Percentiles rank a stretch among this genome's conserved stretches.
Evolutionary conservation across 2,797 vertebrate genomes (phyloP).

Genomic region (Mycteria americana): DNA sequence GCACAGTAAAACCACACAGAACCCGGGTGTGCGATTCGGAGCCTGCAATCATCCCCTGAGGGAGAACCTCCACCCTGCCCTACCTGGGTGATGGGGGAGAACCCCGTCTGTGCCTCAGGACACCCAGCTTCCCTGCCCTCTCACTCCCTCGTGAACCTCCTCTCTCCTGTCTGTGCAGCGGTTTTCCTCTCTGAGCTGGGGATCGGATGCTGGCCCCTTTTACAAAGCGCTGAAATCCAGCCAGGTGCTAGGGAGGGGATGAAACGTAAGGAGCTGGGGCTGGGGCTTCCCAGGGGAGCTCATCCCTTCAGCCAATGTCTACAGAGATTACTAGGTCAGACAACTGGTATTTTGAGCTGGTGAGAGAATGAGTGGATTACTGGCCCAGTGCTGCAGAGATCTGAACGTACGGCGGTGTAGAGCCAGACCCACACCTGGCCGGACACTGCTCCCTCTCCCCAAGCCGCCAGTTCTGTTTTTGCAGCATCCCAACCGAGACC

Average conservation of each 20-base stretch:
- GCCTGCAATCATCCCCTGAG: background rate
- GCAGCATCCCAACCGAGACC: background rate
- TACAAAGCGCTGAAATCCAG: background rate
- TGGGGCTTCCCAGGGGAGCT: slow-evolving; percentile 6
- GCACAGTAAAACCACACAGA: background rate
- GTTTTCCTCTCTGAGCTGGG: background rate
- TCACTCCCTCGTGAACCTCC: background rate
- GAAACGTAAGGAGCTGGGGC: background rate
- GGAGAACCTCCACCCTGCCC: background rate
- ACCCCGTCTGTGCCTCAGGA: background rate
- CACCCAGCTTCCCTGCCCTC: background rate
- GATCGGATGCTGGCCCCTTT: background rate
- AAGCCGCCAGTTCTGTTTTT: background rate
- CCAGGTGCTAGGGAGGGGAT: background rate
- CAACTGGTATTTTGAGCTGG: background rate
- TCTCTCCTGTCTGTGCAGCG: background rate
- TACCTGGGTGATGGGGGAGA: background rate
- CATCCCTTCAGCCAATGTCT: background rate
- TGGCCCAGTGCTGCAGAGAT: background rate
- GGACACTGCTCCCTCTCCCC: background rate
- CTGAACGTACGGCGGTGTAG: fast-evolving
- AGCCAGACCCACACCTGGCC: background rate
- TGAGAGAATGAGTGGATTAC: slow-evolving; percentile 20
- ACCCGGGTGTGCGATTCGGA: background rate
- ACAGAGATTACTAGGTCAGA: slow-evolving; percentile 28